Percentiles rank a stretch among this genome's conserved stretches.
phyloP scores from a whole-genome alignment of 2,888 invertebrate genomes.

The Thymelicus acteon region DNA sequence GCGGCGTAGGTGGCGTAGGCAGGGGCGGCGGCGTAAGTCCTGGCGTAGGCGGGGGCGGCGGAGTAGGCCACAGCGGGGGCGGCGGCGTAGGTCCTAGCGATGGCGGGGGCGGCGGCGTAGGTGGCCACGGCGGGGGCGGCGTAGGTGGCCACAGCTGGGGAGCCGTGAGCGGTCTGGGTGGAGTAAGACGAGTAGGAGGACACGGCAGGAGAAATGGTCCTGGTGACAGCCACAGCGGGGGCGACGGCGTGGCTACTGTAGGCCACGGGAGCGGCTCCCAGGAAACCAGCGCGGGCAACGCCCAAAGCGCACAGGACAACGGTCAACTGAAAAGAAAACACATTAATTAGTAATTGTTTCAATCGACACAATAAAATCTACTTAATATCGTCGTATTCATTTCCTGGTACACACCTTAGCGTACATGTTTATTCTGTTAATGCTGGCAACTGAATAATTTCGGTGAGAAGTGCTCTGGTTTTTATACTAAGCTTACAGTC shows the following conservation, averaged over 20 bases:
- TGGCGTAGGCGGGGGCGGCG: constrained; percentile 59
- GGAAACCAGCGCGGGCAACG: constrained; percentile 82
- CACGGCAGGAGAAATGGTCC: constrained; percentile 68
- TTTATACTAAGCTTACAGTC: constrained; percentile 71
- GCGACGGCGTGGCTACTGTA: constrained; percentile 74
- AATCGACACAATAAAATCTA: not conserved
- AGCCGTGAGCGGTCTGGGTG: constrained; percentile 54
- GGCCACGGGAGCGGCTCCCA: constrained; percentile 73
- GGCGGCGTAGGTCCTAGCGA: constrained; percentile 49
- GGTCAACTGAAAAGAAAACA: constrained; percentile 72
- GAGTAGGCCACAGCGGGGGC: constrained; percentile 48
- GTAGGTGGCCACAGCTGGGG: constrained; percentile 56
- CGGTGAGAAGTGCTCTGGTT: constrained; percentile 71
- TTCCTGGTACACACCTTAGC: constrained; percentile 70
- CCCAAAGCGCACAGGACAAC: constrained; percentile 85
- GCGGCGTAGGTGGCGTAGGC: constrained; percentile 54
- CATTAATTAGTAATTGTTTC: constrained; percentile 21
- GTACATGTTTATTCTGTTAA: constrained; percentile 80
- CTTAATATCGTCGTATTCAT: constrained; percentile 2
- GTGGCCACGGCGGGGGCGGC: constrained; percentile 51
- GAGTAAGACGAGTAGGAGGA: constrained; percentile 60
- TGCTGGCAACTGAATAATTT: constrained; percentile 83
- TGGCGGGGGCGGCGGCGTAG: constrained; percentile 58
- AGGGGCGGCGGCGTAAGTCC: constrained; percentile 54
- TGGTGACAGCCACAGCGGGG: constrained; percentile 66